phyloP scores from a whole-genome alignment of 2,797 vertebrate species.

The Loriculus beryllinus region DNA sequence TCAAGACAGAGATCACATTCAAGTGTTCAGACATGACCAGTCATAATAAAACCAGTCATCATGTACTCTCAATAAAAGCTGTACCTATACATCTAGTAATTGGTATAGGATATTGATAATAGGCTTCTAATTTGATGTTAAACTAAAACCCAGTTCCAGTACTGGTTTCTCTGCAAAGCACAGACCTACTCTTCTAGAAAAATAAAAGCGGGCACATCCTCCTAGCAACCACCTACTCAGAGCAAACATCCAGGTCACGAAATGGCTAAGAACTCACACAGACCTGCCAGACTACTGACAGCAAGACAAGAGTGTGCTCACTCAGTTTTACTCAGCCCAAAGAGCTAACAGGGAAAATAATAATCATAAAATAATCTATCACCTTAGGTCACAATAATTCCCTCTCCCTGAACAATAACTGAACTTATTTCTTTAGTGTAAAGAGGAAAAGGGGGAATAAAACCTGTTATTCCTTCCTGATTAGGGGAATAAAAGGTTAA shows the following conservation, averaged over 20 bases:
- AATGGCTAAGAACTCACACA: background rate
- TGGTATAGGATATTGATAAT: background rate
- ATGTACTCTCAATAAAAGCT: background rate
- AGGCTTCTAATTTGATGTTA: background rate
- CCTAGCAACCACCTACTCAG: conserved; percentile 32
- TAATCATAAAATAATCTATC: background rate
- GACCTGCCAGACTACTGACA: conserved; percentile 13
- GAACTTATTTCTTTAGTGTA: background rate
- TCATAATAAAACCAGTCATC: background rate
- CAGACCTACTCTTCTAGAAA: background rate
- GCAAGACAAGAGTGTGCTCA: background rate
- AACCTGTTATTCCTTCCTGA: background rate
- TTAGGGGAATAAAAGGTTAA: background rate
- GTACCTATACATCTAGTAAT: background rate
- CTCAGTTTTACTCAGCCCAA: background rate
- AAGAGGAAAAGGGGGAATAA: background rate
- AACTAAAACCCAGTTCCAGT: background rate
- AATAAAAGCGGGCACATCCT: conserved; percentile 34
- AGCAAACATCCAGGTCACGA: conserved; percentile 41
- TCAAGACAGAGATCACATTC: background rate
- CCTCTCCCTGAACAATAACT: background rate
- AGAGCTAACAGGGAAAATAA: background rate
- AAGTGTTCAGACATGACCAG: background rate
- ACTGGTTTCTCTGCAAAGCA: background rate
- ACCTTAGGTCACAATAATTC: background rate